Percentiles rank a stretch among this genome's conserved stretches.
Conservation (phyloP, 2,888 invertebrate genomes). For the Antheraea assamensis region DNA sequence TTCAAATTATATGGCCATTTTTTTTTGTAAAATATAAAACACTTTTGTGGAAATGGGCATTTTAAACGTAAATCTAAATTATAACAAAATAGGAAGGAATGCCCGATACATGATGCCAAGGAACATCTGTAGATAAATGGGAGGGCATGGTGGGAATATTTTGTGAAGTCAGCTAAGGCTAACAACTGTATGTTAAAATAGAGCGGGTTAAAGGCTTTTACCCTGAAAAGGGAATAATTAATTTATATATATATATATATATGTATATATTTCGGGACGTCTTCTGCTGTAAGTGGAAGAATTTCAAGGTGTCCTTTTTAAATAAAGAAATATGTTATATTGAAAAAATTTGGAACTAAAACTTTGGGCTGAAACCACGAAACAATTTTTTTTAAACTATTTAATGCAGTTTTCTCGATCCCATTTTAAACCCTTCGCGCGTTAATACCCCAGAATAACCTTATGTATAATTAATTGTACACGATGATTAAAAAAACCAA, state of each 20-base stretch:
- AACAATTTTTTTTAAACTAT: neutral
- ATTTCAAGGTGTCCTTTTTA: neutral
- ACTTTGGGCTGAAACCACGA: neutral
- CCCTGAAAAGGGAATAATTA: neutral
- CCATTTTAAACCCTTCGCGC: neutral
- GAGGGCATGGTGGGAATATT: neutral
- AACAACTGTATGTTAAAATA: neutral
- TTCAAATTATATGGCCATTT: too few relatives aligned
- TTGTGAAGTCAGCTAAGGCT: neutral
- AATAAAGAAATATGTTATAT: neutral
- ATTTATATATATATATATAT: neutral
- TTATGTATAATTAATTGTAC: too few relatives aligned
- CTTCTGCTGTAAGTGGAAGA: neutral
- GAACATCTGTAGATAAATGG: neutral
- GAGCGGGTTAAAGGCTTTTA: neutral
- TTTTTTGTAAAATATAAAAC: too few relatives aligned
- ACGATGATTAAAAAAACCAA: neutral
- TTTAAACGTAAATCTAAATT: neutral
- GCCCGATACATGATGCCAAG: neutral
- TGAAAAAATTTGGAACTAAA: neutral
- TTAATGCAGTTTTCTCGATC: neutral
- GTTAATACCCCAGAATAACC: neutral
- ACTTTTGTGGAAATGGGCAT: neutral
- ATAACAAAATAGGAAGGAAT: neutral
- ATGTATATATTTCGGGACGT: neutral